A percentile compares a stretch with the other conserved stretches of the same genome.
phyloP scores from a whole-genome alignment of 2,888 invertebrate genomes.

The Gonocerus acuteangulatus region DNA sequence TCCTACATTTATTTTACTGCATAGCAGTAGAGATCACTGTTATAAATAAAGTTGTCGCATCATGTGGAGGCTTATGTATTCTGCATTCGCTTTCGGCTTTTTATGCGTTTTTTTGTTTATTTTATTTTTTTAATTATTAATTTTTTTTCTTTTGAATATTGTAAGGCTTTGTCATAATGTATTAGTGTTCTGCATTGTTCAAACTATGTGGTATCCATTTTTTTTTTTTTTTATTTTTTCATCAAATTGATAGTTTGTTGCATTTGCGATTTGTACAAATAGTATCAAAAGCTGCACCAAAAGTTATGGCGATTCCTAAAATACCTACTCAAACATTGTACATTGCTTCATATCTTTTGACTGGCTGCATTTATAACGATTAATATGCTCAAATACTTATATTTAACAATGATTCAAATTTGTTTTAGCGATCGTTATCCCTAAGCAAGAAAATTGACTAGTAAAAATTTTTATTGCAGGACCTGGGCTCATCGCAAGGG shows the following conservation, averaged over 20 bases:
- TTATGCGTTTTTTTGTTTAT: not conserved
- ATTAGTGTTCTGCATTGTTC: conserved; percentile 6
- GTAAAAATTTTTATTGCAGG: conserved; percentile 29
- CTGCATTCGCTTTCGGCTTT: conserved; percentile 20
- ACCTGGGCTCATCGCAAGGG: conserved; percentile 32
- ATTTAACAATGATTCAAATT: not conserved
- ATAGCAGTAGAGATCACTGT: conserved; percentile 6
- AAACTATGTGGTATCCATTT: not conserved
- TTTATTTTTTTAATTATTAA: not conserved
- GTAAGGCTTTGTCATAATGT: not conserved
- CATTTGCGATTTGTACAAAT: conserved; percentile 11
- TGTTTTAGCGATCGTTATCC: no score
- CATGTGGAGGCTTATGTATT: conserved; percentile 8
- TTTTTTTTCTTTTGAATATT: not conserved
- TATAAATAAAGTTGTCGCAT: conserved; percentile 9
- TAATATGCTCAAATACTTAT: no score
- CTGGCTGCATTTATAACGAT: conserved; percentile 1
- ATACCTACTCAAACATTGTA: not conserved
- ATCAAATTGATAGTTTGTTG: conserved; percentile 4
- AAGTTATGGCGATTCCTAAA: not conserved
- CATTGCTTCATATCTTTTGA: conserved; percentile 11
- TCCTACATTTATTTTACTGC: conserved; percentile 4
- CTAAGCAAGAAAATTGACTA: not conserved
- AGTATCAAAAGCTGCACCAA: conserved; percentile 12
- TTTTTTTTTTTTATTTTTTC: not conserved